These are phyloP conservation scores for Sminthopsis crassicaudata DNA, from an alignment of 2,113 vertebrate species.

Conservation along the genomic window DNA sequence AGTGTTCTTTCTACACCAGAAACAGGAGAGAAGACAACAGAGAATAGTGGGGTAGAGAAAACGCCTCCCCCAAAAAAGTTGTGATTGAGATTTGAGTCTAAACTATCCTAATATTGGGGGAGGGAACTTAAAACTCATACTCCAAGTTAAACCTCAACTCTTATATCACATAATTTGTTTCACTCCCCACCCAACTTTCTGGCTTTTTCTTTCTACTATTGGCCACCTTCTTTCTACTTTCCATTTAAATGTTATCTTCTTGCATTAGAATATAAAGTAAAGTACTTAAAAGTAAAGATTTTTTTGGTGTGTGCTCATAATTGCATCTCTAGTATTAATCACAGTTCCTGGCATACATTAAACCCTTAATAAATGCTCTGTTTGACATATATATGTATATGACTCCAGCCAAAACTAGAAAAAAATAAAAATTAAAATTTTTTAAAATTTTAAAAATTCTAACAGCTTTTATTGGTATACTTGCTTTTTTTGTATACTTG, in stretches of 20 bases:
- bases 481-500: not conserved
- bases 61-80: not conserved
- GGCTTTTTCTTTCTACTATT: not conserved
- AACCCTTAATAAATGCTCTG: not conserved
- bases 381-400: not conserved
- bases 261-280: not conserved
- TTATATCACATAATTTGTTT: not conserved
- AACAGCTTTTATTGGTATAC: not conserved
- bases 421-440: not conserved
- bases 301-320: not conserved
- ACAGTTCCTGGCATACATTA: not conserved
- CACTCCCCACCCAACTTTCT: not conserved
- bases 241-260: not conserved
- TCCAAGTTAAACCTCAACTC: not conserved
- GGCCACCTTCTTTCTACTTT: not conserved
- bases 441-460: not conserved
- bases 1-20: no score
- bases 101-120: not conserved
- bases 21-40: no score
- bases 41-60: no score
- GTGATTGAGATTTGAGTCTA: not conserved
- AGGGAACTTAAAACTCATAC: not conserved
- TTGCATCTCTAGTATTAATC: not conserved
- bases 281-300: not conserved
- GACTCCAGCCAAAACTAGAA: not conserved